Evolutionary conservation across 2,888 invertebrate genomes (phyloP), one percentile per base, ranked within the genome.

Genomic region (Drosophila koepferae): DNA sequence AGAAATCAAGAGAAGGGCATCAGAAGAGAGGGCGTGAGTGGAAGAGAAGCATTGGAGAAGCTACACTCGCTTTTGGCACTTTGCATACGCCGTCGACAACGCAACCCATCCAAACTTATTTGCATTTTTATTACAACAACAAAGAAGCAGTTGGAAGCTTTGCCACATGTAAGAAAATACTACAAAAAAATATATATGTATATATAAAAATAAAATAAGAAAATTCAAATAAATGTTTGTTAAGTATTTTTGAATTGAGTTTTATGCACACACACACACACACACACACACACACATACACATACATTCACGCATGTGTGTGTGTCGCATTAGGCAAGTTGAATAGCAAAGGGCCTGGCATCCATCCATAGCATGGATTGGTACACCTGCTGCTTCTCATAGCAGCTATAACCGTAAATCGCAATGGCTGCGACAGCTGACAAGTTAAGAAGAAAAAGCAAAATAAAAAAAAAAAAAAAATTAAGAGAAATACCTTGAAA

Each of bases 111-210:
- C 80, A 85, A 85, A 82, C 73, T 81, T 86, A 86, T 86, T 86
- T 86, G 86, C 89, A 86, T 86, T 86, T 89, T 86, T 86, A 86
- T 86, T 89, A 83, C 86, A 87, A 86, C 85, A 86, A 88, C 84
- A 84, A 69, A 51, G 70, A 41, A 72, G 70, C 77, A 78, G 69
- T 71, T 63, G 66, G 63, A 61, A 49, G 72, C 79, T 72, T 72
- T 75, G 74, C 64, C 73, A 77, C 62, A 74, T 63, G 65, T 64
- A 63, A n/a, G 72, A 80, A 55, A 62, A 51, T 51, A 63, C 56
- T 54, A 60, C 64, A 61, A 55, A 46, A 36, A 72, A 16, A 63
- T 61, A 28, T n/a, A 28, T 48, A 62, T 54, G 9, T 36, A 54
- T 64, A 44, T 67, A 43, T 34, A 34, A 58, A 20, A 63, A 46